Base-by-base conservation (phyloP, 2,113 vertebrate species). In the Pluvianellus socialis region DNA sequence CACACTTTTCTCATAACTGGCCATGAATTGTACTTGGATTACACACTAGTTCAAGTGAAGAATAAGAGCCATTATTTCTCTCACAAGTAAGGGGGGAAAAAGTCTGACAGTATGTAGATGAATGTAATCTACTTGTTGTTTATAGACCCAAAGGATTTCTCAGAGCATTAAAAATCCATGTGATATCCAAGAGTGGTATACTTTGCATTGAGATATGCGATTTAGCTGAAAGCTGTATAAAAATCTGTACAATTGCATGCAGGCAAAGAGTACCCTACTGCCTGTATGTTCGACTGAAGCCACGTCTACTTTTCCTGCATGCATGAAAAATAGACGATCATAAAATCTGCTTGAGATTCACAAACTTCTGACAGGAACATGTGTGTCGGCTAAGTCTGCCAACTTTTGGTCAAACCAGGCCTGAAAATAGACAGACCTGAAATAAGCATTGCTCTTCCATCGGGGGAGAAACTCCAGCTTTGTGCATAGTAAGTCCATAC, bases 81-180 rank as follows among this genome's bases (percentile, higher is more conserved):
- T 79, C 76, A 89, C 49, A 79, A 87, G 73, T 70, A 81, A 86
- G 24, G 20, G 19, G 4, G 10, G 0, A 8, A 27, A 12, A 56
- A 63, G 22, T 44, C 91, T 92, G 83, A 90, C 56, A n/a, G 52
- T 38, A 81, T 79, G 76, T 83, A 75, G 94, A 94, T 68, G 68
- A 92, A 92, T 53, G 83, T 92, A 89, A 94, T 87, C 88, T 87
- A 79, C 52, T 94, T 79, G 49, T 91, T 97, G 88, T 96, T 96
- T 93, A 79, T 79, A 95, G 91, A 90, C 83, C 76, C 52, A 79
- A 86, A 92, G 88, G 73, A 74, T 88, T 79, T 55, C 83, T 96
- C 68, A 24, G 73, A 89, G 86, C 92, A 86, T 94, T 93, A 92
- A 94, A 96, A 96, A 92, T 94, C 94, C 79, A 86, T 89, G 86